Percentiles rank a stretch among this genome's conserved stretches.
These are phyloP conservation scores for Listrodromus nycthemerus DNA, from an alignment of 2,888 invertebrate genomes.

Conservation along the genomic window DNA sequence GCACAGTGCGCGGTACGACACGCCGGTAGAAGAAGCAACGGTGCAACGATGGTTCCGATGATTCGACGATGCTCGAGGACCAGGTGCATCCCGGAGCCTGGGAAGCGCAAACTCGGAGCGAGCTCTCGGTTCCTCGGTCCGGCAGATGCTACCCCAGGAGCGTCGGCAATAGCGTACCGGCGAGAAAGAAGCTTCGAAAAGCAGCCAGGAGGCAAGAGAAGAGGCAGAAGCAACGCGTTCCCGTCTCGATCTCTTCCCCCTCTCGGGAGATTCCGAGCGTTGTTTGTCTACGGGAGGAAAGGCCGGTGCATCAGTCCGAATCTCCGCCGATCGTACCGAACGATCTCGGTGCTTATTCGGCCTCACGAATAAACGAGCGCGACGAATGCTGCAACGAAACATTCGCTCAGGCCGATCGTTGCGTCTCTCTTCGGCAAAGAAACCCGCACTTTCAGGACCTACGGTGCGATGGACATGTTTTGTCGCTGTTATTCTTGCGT, in stretches of 20 bases:
- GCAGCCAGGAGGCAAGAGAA: conserved; percentile 48
- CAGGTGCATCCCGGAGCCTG: conserved; percentile 84
- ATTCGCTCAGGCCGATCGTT: background rate
- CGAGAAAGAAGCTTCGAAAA: conserved; percentile 24
- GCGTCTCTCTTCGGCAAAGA: background rate
- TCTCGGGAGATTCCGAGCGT: conserved; percentile 52
- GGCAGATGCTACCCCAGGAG: conserved; percentile 68
- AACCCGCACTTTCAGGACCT: background rate
- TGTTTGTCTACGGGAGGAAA: conserved; percentile 72
- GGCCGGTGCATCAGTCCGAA: conserved; percentile 70
- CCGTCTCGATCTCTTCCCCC: background rate
- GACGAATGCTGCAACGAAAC: too few species aligned
- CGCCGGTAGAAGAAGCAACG: conserved; percentile 32
- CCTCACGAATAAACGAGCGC: conserved; percentile 69
- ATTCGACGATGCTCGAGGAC: conserved; percentile 74
- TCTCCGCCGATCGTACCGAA: conserved; percentile 69
- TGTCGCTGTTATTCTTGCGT: background rate
- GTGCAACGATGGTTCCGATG: conserved; percentile 74
- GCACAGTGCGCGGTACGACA: conserved; percentile 56
- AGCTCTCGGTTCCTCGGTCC: conserved; percentile 63
- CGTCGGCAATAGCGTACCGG: conserved; percentile 36
- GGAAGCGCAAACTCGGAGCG: conserved; percentile 76
- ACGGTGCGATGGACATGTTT: background rate
- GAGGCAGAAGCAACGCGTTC: conserved; percentile 32
- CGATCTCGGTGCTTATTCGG: conserved; percentile 48